Evolutionary conservation across 1,140 invertebrate species (phyloP), one percentile per base, ranked within the genome.

Genomic region (Centruroides vittatus): DNA sequence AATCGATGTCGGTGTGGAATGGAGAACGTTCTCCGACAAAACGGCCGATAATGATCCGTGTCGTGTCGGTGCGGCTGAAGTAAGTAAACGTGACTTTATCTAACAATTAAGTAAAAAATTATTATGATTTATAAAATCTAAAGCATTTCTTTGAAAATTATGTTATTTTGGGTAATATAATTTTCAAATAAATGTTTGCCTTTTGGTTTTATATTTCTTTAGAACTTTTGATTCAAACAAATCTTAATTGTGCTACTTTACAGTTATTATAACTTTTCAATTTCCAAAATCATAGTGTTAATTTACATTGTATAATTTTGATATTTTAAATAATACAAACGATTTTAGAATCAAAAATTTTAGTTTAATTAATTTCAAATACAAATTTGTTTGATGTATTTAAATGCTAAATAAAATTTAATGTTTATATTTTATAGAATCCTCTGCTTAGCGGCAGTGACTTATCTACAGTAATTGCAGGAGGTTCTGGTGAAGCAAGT

Each of bases 1-100:
- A 1, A 94, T 99, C 66, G 97, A 99, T 79, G 96, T 99, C 13
- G 94, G 95, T 13, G 98, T 95, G n/a, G 97, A 99, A 76, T 99
- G 97, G 97, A 81, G 97, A 74, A 99, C 96, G 57, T 99, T 99
- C 74, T 96, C 91, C 68, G 99, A 98, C 79, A 96, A 99, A 72
- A 97, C 97, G 72, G 84, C 85, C 62, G 88, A 89, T 7, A 55
- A 89, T 2, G 96, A 99, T 79, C 95, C 95, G 35, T 96, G 92
- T 77, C 92, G 95, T 88, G 96, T 99, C 61, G 97, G 97, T 79
- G 78, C 78, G 50, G 73, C 79, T 41, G 80, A 81, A 67, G 75
- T 76, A 65, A 59, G 48, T 49, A 10, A n/a, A 49, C 1, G 2
- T 1, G 2, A 23, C 23, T 23, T 23, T 23, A 23, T 23, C 23